phyloP scores from a whole-genome alignment of 2,888 invertebrate genomes.

The Trissolcus japonicus region DNA sequence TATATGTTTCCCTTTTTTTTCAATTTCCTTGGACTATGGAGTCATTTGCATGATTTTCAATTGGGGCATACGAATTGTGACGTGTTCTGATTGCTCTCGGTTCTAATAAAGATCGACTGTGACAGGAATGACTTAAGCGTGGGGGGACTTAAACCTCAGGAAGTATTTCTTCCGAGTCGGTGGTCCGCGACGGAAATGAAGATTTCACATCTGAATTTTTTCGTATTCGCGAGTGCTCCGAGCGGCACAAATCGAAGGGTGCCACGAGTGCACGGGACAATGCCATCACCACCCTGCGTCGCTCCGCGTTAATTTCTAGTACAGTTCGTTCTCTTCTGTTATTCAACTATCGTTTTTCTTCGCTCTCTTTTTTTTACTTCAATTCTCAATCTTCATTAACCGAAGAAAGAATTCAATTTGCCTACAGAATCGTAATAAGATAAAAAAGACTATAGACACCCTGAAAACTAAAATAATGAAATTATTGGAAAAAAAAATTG shows the following conservation, averaged over 20 bases:
- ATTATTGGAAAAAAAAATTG: not conserved
- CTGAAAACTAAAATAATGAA: constrained; percentile 10
- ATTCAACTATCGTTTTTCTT: constrained; percentile 53
- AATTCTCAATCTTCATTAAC: constrained; percentile 62
- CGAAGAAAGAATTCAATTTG: constrained; percentile 36
- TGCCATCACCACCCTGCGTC: constrained; percentile 66
- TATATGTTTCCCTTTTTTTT: not conserved
- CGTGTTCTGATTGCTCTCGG: constrained; percentile 48
- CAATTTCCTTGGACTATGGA: constrained; percentile 12
- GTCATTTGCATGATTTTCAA: constrained; percentile 53
- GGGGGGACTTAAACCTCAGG: constrained; percentile 63
- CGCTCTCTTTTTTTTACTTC: constrained; percentile 36
- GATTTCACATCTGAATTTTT: constrained; percentile 75
- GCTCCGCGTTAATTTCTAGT: constrained; percentile 72
- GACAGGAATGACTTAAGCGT: constrained; percentile 26
- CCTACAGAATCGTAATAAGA: constrained; percentile 32
- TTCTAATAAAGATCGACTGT: constrained; percentile 52
- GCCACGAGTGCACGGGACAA: constrained; percentile 64
- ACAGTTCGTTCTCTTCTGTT: constrained; percentile 42
- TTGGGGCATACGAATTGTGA: constrained; percentile 43
- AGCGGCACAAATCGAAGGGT: constrained; percentile 62
- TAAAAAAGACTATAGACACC: constrained; percentile 8
- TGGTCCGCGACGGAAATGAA: constrained; percentile 73
- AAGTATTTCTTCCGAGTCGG: constrained; percentile 75
- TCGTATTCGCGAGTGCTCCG: constrained; percentile 62